These are phyloP conservation scores for Lytechinus variegatus DNA, from an alignment of 35 echinoderm and acorn worm species.

Conservation along the genomic window DNA sequence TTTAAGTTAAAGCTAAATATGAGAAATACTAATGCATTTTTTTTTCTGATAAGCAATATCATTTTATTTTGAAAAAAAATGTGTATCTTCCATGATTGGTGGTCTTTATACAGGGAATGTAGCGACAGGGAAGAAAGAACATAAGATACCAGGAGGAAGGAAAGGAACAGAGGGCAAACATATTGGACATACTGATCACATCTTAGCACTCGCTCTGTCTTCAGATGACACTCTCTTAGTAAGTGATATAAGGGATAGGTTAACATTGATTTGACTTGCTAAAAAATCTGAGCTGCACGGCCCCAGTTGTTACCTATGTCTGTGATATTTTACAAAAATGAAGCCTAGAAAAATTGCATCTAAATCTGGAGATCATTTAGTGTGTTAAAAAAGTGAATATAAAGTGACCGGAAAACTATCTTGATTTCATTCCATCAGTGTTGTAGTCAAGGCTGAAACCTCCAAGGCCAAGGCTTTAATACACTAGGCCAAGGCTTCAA, in stretches of 20 bases:
- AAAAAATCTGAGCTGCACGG: no score
- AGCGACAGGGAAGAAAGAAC: slow-evolving; percentile 75
- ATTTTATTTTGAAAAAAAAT: no score
- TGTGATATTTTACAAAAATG: neutral
- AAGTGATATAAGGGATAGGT: neutral
- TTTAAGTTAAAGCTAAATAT: no score
- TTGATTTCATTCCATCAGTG: neutral
- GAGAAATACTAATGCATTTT: no score
- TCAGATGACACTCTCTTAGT: slow-evolving; percentile 82
- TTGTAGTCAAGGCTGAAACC: no score
- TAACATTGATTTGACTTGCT: no score
- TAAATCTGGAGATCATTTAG: neutral
- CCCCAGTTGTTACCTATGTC: neutral
- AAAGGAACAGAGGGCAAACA: slow-evolving; percentile 95
- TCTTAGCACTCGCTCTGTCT: slow-evolving; percentile 85
- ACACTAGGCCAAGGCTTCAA: no score
- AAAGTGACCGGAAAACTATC: no score
- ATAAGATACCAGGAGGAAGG: slow-evolving; percentile 85
- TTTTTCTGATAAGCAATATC: no score
- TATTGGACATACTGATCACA: slow-evolving; percentile 88
- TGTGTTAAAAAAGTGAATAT: neutral
- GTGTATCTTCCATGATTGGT: no score
- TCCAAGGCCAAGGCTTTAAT: no score
- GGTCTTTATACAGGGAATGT: slow-evolving; percentile 67
- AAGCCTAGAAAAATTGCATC: neutral